Evolutionary conservation across 2,797 vertebrate genomes (phyloP), one percentile per base, ranked within the genome.

Genomic region (Chromis chromis): DNA sequence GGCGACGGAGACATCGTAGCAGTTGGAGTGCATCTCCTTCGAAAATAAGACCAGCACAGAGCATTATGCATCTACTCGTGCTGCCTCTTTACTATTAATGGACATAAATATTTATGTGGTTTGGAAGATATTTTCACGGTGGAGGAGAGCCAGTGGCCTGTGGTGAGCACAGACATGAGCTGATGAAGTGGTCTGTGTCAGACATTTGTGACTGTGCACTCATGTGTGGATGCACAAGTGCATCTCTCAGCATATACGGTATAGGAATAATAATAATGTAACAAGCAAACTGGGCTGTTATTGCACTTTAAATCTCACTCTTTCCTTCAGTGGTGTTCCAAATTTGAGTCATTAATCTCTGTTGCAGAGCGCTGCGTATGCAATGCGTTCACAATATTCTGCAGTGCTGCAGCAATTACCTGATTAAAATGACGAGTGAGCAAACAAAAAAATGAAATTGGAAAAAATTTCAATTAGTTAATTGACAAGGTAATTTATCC

Each of bases 101-200:
- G 79, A 88, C 79, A 93, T 94, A 91, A 93, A 95, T 94, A 93
- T 94, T 91, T 88, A 95, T 94, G 55, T 54, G 76, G 73, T 82
- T 84, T 85, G 84, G 83, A 68, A 73, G 84, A 79, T 70, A 79
- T 89, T 91, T 86, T 82, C 76, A 68, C 13, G 27, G 76, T 49
- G 76, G 63, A 80, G 88, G 75, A 73, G 81, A 78, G 81, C 67
- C 42, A 52, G 69, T 28, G 84, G 85, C 90, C 79, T 81, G 86
- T 75, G 78, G 91, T 31, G 84, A 65, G 63, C 36, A 11, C 56
- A 76, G 77, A 85, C 85, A 82, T 81, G 88, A 91, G 86, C 78
- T 90, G 84, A 93, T 93, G 89, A 91, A 89, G 90, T 90, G 88
- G 61, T 86, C 66, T 33, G 44, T 78, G 79, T 86, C 74, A 83